Percentiles rank a stretch among this genome's conserved stretches.
Conservation (phyloP, 2,888 invertebrate genomes). For the Clostera curtula region DNA sequence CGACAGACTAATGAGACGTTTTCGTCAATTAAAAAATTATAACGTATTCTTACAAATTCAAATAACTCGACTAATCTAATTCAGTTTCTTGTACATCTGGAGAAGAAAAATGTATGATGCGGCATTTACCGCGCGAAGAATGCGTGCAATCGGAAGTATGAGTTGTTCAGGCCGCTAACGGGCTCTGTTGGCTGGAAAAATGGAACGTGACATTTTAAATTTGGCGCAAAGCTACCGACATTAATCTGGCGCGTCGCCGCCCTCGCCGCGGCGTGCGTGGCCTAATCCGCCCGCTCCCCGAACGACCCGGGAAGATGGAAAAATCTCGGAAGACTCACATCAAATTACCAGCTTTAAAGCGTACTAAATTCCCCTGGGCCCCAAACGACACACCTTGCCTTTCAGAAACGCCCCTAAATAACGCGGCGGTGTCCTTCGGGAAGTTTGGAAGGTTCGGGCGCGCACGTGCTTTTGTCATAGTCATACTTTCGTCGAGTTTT, state of each 20-base stretch:
- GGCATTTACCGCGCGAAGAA: slow-evolving; percentile 28
- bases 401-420: slow-evolving; percentile 66
- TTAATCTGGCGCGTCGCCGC: slow-evolving; percentile 70
- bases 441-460: slow-evolving; percentile 62
- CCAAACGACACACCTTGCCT: slow-evolving; percentile 67
- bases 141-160: slow-evolving; percentile 45
- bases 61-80: too few relatives aligned
- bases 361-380: slow-evolving; percentile 61
- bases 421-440: slow-evolving; percentile 64
- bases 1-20: too few relatives aligned
- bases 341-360: slow-evolving; percentile 73
- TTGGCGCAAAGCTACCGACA: slow-evolving; percentile 67
- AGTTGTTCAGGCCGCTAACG: slow-evolving; percentile 47
- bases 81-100: too few relatives aligned
- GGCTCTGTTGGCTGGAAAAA: slow-evolving; percentile 62
- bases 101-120: too few relatives aligned
- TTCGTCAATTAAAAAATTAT: too few relatives aligned
- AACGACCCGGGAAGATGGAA: slow-evolving; percentile 67
- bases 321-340: slow-evolving; percentile 71
- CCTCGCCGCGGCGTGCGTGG: slow-evolving; percentile 60
- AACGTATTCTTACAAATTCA: too few relatives aligned
- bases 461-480: slow-evolving; percentile 70
- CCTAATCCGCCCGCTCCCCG: slow-evolving; percentile 63
- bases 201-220: slow-evolving; percentile 71
- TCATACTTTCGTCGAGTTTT: slow-evolving; percentile 67